Evolutionary conservation across 2,888 invertebrate species (phyloP), one percentile per base, ranked within the genome.

Genomic region (Scrobipalpa atriplicella): DNA sequence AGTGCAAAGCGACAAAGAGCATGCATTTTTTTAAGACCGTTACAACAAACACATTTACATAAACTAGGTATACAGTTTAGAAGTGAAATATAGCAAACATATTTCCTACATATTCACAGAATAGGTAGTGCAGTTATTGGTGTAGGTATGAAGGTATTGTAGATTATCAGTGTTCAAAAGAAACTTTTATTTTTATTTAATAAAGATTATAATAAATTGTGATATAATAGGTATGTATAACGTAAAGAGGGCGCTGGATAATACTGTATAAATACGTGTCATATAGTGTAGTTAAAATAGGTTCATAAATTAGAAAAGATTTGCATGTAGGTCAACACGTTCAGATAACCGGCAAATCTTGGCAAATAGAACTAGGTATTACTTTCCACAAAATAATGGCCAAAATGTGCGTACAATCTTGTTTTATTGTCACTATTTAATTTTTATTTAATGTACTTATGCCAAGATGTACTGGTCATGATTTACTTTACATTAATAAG

Each of bases 1-100:
- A 77, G 81, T 83, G 84, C 84, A 77, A 84, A 84, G 83, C 84
- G 66, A 63, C 66, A 72, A 82, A 83, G 83, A 83, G 82, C 70
- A 78, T 69, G 77, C 70, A 76, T 43, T 13, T 43, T n/a, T 38
- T 38, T 38, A 38, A 39, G 11, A 39, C 8, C 39, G 8, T 6
- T 39, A 39, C 11, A 73, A 70, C 70, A 73, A 73, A 70, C 70
- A 73, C 56, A 70, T 62, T 29, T 65, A 67, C 54, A 65, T 68
- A 70, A 56, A 68, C 51, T 61, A 21, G 41, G 64, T 62, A 62
- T 54, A 38, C 61, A 69, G 29, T 29, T 29, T 3, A 29, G 29
- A 29, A 29, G 29, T 29, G 29, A 29, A 29, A 29, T 29, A 29
- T 29, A 29, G 29, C 5, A 3, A 29, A 29, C 21, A 3, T 29